A percentile compares a stretch with the other conserved stretches of the same genome.
Conservation (phyloP, 2,113 vertebrate genomes). For the Menidia beryllina region DNA sequence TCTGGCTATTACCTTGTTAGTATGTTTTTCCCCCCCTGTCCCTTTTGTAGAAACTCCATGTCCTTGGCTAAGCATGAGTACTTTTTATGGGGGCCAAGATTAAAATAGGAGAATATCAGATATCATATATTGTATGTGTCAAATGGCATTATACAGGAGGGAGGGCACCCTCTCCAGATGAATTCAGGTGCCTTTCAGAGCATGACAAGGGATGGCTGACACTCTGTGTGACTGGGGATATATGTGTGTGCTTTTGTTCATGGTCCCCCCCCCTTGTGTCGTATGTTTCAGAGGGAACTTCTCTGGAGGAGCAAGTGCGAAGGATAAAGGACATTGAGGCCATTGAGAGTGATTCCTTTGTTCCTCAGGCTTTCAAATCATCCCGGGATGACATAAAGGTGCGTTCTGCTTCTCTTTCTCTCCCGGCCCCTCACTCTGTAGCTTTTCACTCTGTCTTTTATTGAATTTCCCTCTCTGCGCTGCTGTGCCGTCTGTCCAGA, state of each 20-base stretch:
- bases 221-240: constrained; percentile 19
- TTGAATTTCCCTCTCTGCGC: constrained; percentile 74
- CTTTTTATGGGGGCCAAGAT: constrained; percentile 56
- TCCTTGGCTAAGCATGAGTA: constrained; percentile 65
- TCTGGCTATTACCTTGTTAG: constrained; percentile 76
- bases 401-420: constrained; percentile 72
- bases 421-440: constrained; percentile 54
- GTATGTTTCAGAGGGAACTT: constrained; percentile 86
- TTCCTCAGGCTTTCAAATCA: constrained; percentile 96
- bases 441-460: constrained; percentile 75
- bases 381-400: constrained; percentile 93
- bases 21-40: constrained; percentile 40
- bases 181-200: constrained; percentile 60
- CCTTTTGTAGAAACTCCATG: constrained; percentile 58
- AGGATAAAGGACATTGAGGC: constrained; percentile 97
- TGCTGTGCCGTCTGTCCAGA: constrained; percentile 75
- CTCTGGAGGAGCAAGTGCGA: constrained; percentile 93
- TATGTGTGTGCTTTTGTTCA: constrained; percentile 58
- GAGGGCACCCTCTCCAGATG: constrained; percentile 40
- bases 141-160: constrained; percentile 55
- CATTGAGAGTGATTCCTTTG: constrained; percentile 96
- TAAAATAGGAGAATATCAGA: constrained; percentile 72
- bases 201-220: constrained; percentile 47
- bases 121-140: constrained; percentile 66
- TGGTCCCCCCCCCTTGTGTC: constrained; percentile 48